phyloP scores from a whole-genome alignment of 2,797 vertebrate genomes.

The Cuculus canorus region DNA sequence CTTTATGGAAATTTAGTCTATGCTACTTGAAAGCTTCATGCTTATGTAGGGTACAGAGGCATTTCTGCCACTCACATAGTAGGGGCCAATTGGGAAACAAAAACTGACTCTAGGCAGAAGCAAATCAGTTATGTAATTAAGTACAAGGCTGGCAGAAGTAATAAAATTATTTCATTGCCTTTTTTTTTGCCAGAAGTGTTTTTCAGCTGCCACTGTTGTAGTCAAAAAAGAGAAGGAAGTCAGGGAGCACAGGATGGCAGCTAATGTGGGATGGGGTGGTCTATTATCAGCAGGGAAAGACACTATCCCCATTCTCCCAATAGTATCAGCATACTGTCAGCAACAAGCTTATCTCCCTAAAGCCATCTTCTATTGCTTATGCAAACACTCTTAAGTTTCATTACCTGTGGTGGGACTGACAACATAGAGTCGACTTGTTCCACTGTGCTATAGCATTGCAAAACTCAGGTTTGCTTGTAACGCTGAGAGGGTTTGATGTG shows the following conservation, averaged over 20 bases:
- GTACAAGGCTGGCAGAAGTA: not conserved
- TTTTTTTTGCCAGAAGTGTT: not conserved
- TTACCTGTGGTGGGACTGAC: not conserved
- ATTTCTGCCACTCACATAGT: not conserved
- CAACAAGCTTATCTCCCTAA: not conserved
- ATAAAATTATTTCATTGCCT: not conserved
- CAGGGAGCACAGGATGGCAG: not conserved
- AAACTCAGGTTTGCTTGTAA: not conserved
- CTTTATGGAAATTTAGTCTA: not conserved
- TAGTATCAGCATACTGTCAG: not conserved
- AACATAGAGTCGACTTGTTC: not conserved
- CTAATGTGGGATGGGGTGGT: not conserved
- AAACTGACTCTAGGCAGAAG: not conserved
- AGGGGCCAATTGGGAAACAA: not conserved
- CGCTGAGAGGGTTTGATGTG: not conserved
- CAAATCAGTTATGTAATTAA: not conserved
- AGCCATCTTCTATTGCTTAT: not conserved
- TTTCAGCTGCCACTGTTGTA: not conserved
- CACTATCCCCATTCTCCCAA: not conserved
- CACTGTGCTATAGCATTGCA: not conserved
- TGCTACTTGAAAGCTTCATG: not conserved
- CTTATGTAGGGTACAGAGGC: not conserved
- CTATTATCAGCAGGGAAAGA: not conserved
- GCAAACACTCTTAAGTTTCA: not conserved
- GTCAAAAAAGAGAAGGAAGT: not conserved